Evolutionary conservation across 2,888 invertebrate genomes (phyloP), one percentile per base, ranked within the genome.

Genomic region (Oligia strigilis): DNA sequence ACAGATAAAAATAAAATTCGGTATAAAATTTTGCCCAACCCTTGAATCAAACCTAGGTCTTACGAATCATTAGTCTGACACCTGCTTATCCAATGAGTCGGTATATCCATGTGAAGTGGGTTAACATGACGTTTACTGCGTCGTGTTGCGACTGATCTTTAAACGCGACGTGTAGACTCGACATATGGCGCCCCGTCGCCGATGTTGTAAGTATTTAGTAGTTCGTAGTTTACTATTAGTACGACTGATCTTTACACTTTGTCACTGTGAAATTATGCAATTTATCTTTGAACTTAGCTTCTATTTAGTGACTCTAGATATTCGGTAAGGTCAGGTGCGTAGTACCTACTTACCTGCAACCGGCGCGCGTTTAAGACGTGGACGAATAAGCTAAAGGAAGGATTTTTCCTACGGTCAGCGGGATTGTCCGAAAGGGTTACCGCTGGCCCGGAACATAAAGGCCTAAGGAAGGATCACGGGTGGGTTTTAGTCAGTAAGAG

Each of bases 71-170:
- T 36, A 73, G 29, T 58, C 72, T 43, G 49, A 43, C n/a, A 55
- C 8, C 19, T 60, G n/a, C 9, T 17, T 4, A 14, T 67, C 52
- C 36, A 75, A 52, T 14, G 36, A 67, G 60, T 13, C 43, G 36
- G 2, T 36, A 75, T 43, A 60, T 66, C 23, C 40, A 58, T 46
- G 6, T 40, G 23, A 66, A 81, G 19, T 67, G 67, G 72, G 86
- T 69, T 66, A 73, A 79, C 60, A 23, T 23, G 78, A 66, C 62
- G 29, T 6, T 52, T 60, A 75, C 62, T 14, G 72, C 36, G 5
- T 58, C 40, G 43, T 55, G 5, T 8, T 55, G 29, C 77, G 11
- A 74, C 14, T 75, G 74, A 78, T 82, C 62, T 84, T 85, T 85
- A 64, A 29, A 55, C 29, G 43, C 29, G 55, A 52, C 62, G 11